These are phyloP conservation scores for Aix galericulata DNA, from an alignment of 2,113 vertebrate species.

Conservation along the genomic window DNA sequence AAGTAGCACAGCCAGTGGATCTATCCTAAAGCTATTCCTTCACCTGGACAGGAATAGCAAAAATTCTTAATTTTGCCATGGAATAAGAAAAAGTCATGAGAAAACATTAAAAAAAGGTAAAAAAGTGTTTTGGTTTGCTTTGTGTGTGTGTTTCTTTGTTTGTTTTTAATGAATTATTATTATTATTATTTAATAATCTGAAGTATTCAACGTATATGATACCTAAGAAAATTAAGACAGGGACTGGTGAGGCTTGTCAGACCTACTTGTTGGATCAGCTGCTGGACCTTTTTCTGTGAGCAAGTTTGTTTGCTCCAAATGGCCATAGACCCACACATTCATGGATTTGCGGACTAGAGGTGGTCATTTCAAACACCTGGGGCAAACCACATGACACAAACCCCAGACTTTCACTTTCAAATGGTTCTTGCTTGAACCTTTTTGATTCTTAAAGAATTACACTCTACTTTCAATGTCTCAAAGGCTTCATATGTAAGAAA, in stretches of 20 bases:
- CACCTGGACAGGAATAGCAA: neutral
- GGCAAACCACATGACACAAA: neutral
- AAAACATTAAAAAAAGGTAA: neutral
- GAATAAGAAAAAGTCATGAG: neutral
- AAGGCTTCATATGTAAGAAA: neutral
- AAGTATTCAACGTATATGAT: neutral
- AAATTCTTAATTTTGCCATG: neutral
- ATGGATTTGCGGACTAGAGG: neutral
- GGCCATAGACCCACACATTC: neutral
- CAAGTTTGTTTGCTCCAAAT: neutral
- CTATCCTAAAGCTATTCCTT: neutral
- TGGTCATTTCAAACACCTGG: neutral
- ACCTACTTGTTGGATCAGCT: neutral
- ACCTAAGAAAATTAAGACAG: neutral
- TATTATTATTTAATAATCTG: neutral
- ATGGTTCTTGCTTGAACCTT: neutral
- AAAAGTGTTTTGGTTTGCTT: no score
- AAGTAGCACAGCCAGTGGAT: neutral
- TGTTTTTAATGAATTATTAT: neutral
- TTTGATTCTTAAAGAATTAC: neutral
- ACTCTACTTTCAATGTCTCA: neutral
- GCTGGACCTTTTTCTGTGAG: neutral
- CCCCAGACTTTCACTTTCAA: neutral
- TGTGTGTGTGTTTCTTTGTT: accelerated
- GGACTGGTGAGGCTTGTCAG: neutral